Percentiles rank a stretch among this genome's conserved stretches.
Evolutionary conservation across 2,113 vertebrate species (phyloP).

Genomic region (Naja naja): DNA sequence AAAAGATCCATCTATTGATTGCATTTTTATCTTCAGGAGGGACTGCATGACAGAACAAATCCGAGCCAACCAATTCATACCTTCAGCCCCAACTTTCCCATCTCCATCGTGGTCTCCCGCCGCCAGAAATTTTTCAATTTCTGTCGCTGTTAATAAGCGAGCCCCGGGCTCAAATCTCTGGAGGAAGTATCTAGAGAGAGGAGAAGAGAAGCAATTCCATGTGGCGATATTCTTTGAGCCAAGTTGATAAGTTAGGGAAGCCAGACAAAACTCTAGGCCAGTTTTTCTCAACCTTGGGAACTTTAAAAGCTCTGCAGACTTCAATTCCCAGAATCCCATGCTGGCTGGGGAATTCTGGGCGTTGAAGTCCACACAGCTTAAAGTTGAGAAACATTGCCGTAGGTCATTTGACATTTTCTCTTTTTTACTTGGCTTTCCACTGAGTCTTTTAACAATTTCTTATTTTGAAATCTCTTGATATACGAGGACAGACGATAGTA

Average conservation of each 20-base stretch:
- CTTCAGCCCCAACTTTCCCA: constrained; percentile 90
- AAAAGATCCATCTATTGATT: background rate
- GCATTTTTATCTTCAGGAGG: background rate
- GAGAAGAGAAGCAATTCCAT: background rate
- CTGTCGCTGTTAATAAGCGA: constrained; percentile 81
- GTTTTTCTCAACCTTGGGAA: background rate
- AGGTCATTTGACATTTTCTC: background rate
- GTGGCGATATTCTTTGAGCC: background rate
- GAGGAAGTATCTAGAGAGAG: constrained; percentile 82
- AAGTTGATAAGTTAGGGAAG: background rate
- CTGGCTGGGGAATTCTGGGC: background rate
- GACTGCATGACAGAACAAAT: background rate
- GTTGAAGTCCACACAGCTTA: background rate
- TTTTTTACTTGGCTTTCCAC: background rate
- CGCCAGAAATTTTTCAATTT: constrained; percentile 85
- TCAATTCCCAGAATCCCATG: background rate
- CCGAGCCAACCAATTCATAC: constrained; percentile 59
- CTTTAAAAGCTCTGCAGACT: background rate
- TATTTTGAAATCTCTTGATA: background rate
- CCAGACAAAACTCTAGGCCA: background rate
- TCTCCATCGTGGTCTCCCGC: constrained; percentile 88
- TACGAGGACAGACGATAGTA: background rate
- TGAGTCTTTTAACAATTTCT: background rate
- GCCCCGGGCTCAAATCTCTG: constrained; percentile 86
- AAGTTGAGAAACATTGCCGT: background rate